Conservation (phyloP, 1,140 invertebrate species). For the Trachelipus rathkii region DNA sequence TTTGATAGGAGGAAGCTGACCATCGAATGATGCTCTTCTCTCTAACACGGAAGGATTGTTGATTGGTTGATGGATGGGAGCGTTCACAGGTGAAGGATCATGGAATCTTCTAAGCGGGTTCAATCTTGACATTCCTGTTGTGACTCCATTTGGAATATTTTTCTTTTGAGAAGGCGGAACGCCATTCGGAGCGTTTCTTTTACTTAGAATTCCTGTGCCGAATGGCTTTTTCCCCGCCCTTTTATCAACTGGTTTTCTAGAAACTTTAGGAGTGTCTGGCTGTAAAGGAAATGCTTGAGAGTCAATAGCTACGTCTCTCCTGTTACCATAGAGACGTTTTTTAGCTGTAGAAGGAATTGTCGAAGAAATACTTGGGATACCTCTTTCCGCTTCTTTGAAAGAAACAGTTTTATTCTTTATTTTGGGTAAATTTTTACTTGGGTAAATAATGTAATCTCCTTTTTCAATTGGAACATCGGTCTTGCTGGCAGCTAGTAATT, state of each 20-base stretch:
- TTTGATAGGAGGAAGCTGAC: not conserved
- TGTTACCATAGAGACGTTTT: not conserved
- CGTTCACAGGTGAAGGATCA: not conserved
- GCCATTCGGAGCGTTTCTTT: too few species aligned
- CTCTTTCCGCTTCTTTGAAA: not conserved
- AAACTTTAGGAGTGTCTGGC: not conserved
- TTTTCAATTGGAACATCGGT: not conserved
- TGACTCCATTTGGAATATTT: not conserved
- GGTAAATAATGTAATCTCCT: not conserved
- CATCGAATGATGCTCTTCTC: not conserved
- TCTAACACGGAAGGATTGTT: not conserved
- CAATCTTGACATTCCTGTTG: not conserved
- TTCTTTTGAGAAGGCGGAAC: too few species aligned
- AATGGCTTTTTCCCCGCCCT: too few species aligned
- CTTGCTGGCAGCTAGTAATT: not conserved
- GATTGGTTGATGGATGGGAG: too few species aligned
- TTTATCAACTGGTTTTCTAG: not conserved
- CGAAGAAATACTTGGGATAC: not conserved
- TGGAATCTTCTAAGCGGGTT: not conserved
- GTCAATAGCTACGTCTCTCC: slow-evolving; percentile 3
- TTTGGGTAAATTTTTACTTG: not conserved
- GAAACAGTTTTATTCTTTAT: not conserved
- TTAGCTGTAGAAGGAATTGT: not conserved
- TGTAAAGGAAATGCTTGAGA: not conserved
- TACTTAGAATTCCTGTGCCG: too few species aligned